Evolutionary conservation across 2,888 invertebrate species (phyloP), one percentile per base, ranked within the genome.

Genomic region (Dendrolimus houi): DNA sequence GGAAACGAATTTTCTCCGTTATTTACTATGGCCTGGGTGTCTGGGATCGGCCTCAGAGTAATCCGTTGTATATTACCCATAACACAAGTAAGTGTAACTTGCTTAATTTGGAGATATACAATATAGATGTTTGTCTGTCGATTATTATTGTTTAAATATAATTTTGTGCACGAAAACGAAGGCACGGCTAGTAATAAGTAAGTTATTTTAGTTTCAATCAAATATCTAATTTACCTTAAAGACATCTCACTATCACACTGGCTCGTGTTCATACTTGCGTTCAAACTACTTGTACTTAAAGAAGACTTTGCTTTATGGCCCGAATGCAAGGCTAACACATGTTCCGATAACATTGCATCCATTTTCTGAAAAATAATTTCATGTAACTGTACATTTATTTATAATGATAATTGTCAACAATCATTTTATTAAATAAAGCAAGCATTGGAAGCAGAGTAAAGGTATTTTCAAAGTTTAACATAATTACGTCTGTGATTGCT

Each of bases 271-370:
- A 86, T 76, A 57, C 64, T 78, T 9, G 70, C 66, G 54, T 83
- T 81, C 0, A 73, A 52, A 53, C 67, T 69, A 40, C 64, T 71
- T 2, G 58, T 67, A 58, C 68, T 73, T 14, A 65, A 61, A 1
- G 70, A 55, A 12, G 62, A 65, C 59, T 75, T 81, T 53, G 71
- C 66, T 61, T 77, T 85, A 9, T 82, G 77, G 0, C 93, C 93
- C 0, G 92, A 91, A 76, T 95, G 96, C 60, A 96, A 79, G 3
- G 95, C 94, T 87, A 97, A 93, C 1, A 98, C 95, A 77, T 98
- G 97, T 70, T 95, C 94, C 0, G 96, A 96, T 62, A 97, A 79
- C 81, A 95, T 91, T 59, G 92, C 92, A 78, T 97, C 97, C 70
- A 94, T 85, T 83, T 94, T 93, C 94, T 95, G 71, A 65, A 90